These are phyloP conservation scores for Drosophila testacea DNA, from an alignment of 2,888 invertebrate species.

Conservation along the genomic window DNA sequence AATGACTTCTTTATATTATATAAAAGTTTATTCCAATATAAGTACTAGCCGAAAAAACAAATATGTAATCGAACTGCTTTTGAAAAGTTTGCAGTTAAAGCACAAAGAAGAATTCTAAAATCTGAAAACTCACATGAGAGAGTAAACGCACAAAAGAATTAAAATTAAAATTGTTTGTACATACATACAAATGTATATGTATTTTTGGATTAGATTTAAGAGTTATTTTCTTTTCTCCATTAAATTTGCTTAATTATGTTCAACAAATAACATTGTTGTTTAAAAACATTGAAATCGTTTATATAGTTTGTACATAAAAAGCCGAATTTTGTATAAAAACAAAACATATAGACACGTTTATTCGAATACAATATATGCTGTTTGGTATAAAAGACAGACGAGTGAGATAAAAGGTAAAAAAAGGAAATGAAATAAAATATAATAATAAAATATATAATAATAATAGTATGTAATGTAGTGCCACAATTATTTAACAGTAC, in stretches of 20 bases:
- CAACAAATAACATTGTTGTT: slow-evolving; percentile 4
- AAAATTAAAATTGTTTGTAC: slow-evolving; percentile 3
- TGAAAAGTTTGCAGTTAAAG: not conserved
- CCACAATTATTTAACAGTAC: slow-evolving; percentile 52
- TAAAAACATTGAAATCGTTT: not conserved
- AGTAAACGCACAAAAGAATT: slow-evolving; percentile 10
- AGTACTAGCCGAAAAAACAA: not conserved
- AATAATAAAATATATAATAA: slow-evolving; percentile 19
- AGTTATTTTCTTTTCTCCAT: slow-evolving; percentile 1
- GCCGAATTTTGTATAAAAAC: slow-evolving; percentile 53
- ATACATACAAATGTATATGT: not conserved
- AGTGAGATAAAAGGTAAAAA: slow-evolving; percentile 43
- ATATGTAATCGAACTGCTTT: not conserved
- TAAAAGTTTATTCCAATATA: slow-evolving; percentile 8
- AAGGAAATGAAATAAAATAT: slow-evolving; percentile 8
- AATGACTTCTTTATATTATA: not conserved
- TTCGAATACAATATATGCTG: slow-evolving; percentile 66
- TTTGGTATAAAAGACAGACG: slow-evolving; percentile 64
- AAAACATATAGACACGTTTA: slow-evolving; percentile 64
- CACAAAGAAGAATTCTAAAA: slow-evolving; percentile 4
- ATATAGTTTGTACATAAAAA: slow-evolving; percentile 5
- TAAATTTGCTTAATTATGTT: slow-evolving; percentile 4
- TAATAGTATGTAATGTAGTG: slow-evolving; percentile 38
- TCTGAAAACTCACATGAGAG: not conserved
- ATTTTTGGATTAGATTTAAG: not conserved